Conservation (phyloP, 2,888 invertebrate genomes). For the Tenthredo livida region DNA sequence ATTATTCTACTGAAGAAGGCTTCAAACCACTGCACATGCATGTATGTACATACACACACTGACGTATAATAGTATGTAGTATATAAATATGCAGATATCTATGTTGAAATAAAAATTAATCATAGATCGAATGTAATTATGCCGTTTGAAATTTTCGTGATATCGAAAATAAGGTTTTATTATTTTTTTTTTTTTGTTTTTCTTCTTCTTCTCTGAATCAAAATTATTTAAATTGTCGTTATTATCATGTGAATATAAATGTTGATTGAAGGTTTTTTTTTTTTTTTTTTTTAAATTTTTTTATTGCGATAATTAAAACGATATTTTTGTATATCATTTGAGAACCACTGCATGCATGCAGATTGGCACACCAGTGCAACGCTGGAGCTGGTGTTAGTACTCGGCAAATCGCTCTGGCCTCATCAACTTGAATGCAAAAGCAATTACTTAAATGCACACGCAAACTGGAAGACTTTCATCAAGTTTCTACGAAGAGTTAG, state of each 20-base stretch:
- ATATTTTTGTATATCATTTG: not conserved
- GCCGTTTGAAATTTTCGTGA: too few relatives aligned
- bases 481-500: conserved; percentile 23
- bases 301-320: not conserved
- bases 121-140: too few relatives aligned
- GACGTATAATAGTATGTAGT: not conserved
- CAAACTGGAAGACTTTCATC: conserved; percentile 34
- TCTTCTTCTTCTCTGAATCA: too few relatives aligned
- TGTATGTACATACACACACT: not conserved
- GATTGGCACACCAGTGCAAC: not conserved
- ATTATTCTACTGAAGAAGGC: not conserved
- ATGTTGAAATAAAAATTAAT: too few relatives aligned
- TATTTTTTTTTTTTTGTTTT: too few relatives aligned
- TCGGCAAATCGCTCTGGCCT: conserved; percentile 20
- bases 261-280: too few relatives aligned
- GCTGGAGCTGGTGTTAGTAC: not conserved
- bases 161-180: too few relatives aligned
- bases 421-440: conserved; percentile 44
- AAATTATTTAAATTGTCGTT: too few relatives aligned
- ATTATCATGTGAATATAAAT: not conserved
- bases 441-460: conserved; percentile 45
- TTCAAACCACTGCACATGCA: not conserved
- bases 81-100: too few relatives aligned
- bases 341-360: not conserved
- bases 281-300: too few relatives aligned